phyloP scores from a whole-genome alignment of 2,797 vertebrate genomes.

The Typhlichthys eigenmanni region DNA sequence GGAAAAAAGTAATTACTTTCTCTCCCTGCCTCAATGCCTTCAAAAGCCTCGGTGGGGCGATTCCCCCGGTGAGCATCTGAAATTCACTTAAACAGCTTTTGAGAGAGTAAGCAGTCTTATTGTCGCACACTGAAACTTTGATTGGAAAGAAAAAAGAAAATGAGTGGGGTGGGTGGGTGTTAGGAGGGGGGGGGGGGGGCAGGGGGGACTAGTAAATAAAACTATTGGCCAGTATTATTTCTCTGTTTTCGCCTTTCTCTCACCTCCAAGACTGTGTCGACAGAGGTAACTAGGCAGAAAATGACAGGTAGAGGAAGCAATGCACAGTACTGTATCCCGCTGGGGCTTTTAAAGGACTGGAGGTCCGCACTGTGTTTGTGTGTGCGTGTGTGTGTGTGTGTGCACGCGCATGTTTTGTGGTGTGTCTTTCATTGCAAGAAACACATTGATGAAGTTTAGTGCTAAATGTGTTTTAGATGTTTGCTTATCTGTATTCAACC shows the following conservation, averaged over 20 bases:
- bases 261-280: constrained; percentile 10
- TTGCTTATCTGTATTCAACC: too few relatives aligned
- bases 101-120: constrained; percentile 81
- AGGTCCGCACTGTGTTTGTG: neutral
- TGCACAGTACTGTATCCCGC: constrained; percentile 12
- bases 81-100: constrained; percentile 82
- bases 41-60: constrained; percentile 77
- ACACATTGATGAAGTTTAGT: too few relatives aligned
- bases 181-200: constrained; percentile 11
- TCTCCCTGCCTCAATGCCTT: constrained; percentile 78
- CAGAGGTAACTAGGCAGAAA: constrained; percentile 44
- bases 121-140: constrained; percentile 77
- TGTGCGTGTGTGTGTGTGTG: constrained; percentile 1
- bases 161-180: constrained; percentile 39
- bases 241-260: constrained; percentile 28
- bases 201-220: constrained; percentile 68
- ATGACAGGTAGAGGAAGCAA: constrained; percentile 32
- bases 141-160: constrained; percentile 67
- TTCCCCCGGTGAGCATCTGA: constrained; percentile 77
- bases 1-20: constrained; percentile 82
- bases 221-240: constrained; percentile 62
- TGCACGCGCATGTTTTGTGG: neutral
- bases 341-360: constrained; percentile 35
- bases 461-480: too few relatives aligned
- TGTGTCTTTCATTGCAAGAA: too few relatives aligned